phyloP scores from a whole-genome alignment of 2,797 vertebrate species.

The Siniperca scherzeri region DNA sequence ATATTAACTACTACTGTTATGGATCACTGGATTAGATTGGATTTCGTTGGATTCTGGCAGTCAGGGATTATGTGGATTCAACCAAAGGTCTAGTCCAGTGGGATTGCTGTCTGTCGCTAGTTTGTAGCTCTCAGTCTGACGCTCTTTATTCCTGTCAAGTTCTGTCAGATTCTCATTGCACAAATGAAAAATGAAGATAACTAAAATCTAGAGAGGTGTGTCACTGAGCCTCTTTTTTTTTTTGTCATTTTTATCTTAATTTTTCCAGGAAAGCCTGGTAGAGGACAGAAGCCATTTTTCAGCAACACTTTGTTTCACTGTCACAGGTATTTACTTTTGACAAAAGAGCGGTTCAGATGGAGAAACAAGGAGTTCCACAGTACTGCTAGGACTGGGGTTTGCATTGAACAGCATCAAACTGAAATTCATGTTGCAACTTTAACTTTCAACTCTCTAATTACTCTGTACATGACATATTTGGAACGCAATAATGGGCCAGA shows the following conservation, averaged over 20 bases:
- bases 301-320: not conserved
- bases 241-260: not conserved
- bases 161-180: constrained; percentile 5
- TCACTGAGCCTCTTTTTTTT: not conserved
- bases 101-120: constrained; percentile 23
- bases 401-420: no score
- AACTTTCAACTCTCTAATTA: not conserved
- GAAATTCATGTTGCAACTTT: not conserved
- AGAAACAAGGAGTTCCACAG: not conserved
- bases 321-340: not conserved
- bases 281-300: not conserved
- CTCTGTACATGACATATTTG: not conserved
- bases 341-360: not conserved
- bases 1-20: not conserved
- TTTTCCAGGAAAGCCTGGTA: constrained; percentile 9
- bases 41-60: constrained; percentile 15
- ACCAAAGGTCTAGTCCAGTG: constrained; percentile 7
- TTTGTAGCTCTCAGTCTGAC: constrained; percentile 11
- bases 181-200: constrained; percentile 27
- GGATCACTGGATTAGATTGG: constrained; percentile 8
- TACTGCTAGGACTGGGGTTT: not conserved
- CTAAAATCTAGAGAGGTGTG: not conserved
- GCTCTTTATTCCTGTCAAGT: constrained; percentile 28
- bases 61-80: constrained; percentile 52
- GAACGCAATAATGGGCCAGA: not conserved